These are phyloP conservation scores for Caiman crocodilus DNA, from an alignment of 2,797 vertebrate species.

Conservation along the genomic window DNA sequence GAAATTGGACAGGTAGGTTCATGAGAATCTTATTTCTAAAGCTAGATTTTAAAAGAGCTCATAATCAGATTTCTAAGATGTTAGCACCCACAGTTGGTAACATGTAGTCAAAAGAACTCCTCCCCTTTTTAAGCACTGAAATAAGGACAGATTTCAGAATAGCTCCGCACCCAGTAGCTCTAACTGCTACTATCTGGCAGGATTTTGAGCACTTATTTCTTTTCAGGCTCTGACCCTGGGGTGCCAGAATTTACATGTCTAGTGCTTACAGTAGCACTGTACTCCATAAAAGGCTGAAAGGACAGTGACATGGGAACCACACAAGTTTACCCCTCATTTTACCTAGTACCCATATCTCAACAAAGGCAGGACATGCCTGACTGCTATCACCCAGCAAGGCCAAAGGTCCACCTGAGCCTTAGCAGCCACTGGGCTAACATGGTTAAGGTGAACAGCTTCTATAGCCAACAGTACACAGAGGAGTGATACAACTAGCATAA, in stretches of 20 bases:
- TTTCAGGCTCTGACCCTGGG: no score
- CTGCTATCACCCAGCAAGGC: background rate
- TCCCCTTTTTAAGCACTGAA: background rate
- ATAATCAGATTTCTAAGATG: background rate
- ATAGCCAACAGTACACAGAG: no score
- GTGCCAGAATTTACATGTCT: background rate
- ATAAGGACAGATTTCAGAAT: background rate
- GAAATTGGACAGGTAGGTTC: background rate
- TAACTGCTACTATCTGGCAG: background rate
- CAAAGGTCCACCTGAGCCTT: background rate
- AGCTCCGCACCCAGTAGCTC: background rate
- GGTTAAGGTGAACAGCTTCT: no score
- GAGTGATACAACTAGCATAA: no score
- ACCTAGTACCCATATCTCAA: fast-evolving
- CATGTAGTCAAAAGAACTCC: background rate
- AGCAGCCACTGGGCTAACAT: background rate
- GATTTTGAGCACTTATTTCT: background rate
- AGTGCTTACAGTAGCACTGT: background rate
- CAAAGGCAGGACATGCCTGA: background rate
- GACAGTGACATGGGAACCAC: fast-evolving
- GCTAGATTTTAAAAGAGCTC: background rate
- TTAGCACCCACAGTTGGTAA: background rate
- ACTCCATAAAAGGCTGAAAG: background rate
- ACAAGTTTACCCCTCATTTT: fast-evolving
- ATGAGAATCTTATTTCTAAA: background rate